Evolutionary conservation across 2,797 vertebrate species (phyloP).

Genomic region (Chrosomus eos): DNA sequence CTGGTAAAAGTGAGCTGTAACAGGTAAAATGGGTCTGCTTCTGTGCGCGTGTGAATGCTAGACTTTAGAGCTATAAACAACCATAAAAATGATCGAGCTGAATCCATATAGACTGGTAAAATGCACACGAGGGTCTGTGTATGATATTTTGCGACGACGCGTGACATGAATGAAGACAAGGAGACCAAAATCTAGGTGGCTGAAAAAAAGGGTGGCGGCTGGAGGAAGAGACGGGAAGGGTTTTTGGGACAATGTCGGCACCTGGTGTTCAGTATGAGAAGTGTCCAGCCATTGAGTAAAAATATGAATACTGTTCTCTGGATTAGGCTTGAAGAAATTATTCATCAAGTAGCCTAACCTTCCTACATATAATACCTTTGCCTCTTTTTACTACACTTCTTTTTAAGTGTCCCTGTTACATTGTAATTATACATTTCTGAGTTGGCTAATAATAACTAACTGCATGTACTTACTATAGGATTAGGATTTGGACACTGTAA

Average conservation of each 20-base stretch:
- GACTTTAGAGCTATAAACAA: not conserved
- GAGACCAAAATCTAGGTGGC: constrained; percentile 39
- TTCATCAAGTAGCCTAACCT: not conserved
- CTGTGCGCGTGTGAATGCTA: not conserved
- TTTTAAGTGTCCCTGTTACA: not conserved
- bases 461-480: not conserved
- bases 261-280: constrained; percentile 49
- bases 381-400: too few species aligned
- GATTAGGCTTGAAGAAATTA: not conserved
- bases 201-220: constrained; percentile 58
- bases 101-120: constrained; percentile 26
- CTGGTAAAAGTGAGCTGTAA: not conserved
- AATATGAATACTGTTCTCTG: not conserved
- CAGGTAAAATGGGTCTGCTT: constrained; percentile 11
- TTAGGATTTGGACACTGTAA: not conserved
- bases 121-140: constrained; percentile 20
- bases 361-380: not conserved
- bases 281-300: not conserved
- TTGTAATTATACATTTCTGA: not conserved
- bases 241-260: constrained; percentile 47
- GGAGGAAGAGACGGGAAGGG: not conserved
- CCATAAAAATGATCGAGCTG: not conserved
- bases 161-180: constrained; percentile 60
- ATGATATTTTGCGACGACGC: constrained; percentile 52
- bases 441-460: not conserved